Conservation (phyloP, 1,140 invertebrate species). For the Formica exsecta region DNA sequence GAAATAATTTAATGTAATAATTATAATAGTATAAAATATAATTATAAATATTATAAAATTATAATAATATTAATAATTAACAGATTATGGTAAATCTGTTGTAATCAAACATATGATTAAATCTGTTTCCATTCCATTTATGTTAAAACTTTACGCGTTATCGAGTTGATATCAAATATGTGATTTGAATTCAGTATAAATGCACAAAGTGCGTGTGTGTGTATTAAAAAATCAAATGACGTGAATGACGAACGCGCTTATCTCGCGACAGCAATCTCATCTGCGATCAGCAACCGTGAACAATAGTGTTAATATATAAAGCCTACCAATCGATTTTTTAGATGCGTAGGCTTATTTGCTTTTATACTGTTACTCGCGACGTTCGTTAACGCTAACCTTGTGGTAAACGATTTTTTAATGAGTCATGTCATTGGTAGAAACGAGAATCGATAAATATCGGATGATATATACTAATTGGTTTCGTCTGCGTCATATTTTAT, state of each 20-base stretch:
- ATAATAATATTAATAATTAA: neutral
- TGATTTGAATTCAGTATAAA: neutral
- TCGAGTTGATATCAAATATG: neutral
- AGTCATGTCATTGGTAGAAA: slow-evolving; percentile 32
- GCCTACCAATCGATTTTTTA: slow-evolving; percentile 44
- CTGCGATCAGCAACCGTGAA: slow-evolving; percentile 44
- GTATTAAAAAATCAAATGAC: neutral
- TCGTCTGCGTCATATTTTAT: slow-evolving; percentile 37
- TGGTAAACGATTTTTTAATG: slow-evolving; percentile 52
- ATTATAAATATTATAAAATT: neutral
- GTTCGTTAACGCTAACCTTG: slow-evolving; percentile 47
- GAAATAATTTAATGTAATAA: no score
- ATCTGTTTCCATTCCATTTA: neutral
- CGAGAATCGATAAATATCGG: slow-evolving; percentile 59
- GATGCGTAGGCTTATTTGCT: neutral
- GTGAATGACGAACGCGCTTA: slow-evolving; percentile 16
- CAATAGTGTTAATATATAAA: slow-evolving; percentile 7
- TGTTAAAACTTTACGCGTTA: neutral
- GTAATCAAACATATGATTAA: neutral
- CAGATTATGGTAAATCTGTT: neutral
- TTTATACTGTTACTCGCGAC: neutral
- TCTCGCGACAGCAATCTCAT: slow-evolving; percentile 43
- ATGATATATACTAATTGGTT: slow-evolving; percentile 57
- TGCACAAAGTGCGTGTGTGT: no score
- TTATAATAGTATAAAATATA: neutral